Percentiles rank a stretch among this genome's conserved stretches.
These are phyloP conservation scores for Glyphotaelius pellucidus DNA, from an alignment of 2,888 invertebrate species.

Conservation along the genomic window DNA sequence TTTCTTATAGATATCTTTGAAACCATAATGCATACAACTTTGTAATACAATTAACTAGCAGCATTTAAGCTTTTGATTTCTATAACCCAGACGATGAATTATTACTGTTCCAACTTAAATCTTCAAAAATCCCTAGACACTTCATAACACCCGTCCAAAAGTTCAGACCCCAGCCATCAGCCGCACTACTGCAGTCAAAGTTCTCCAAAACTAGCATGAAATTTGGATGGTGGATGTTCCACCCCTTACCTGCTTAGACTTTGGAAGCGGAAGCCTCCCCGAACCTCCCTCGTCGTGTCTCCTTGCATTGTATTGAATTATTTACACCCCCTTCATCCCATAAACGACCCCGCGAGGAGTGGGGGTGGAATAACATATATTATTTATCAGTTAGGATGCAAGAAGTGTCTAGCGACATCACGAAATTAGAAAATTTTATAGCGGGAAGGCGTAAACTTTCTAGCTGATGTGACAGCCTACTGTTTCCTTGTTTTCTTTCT, in stretches of 20 bases:
- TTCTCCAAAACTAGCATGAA: not conserved
- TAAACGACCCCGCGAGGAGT: slow-evolving; percentile 9
- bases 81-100: too few relatives aligned
- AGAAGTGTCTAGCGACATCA: slow-evolving; percentile 30
- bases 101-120: not conserved
- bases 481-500: not conserved
- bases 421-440: slow-evolving; percentile 42
- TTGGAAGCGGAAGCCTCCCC: not conserved
- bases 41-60: too few relatives aligned
- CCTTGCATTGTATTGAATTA: slow-evolving; percentile 35
- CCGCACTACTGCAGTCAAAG: slow-evolving; percentile 8
- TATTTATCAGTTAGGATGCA: slow-evolving; percentile 41
- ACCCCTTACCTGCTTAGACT: not conserved
- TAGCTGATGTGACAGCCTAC: slow-evolving; percentile 10
- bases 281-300: not conserved
- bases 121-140: not conserved
- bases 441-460: not conserved
- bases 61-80: too few relatives aligned
- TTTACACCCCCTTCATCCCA: not conserved
- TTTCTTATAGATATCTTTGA: too few relatives aligned
- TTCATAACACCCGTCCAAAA: not conserved
- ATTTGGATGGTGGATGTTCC: slow-evolving; percentile 20
- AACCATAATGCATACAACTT: too few relatives aligned
- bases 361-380: slow-evolving; percentile 32
- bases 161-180: not conserved